Conservation (phyloP, 2,113 vertebrate species). For the Micronisus gabar region DNA sequence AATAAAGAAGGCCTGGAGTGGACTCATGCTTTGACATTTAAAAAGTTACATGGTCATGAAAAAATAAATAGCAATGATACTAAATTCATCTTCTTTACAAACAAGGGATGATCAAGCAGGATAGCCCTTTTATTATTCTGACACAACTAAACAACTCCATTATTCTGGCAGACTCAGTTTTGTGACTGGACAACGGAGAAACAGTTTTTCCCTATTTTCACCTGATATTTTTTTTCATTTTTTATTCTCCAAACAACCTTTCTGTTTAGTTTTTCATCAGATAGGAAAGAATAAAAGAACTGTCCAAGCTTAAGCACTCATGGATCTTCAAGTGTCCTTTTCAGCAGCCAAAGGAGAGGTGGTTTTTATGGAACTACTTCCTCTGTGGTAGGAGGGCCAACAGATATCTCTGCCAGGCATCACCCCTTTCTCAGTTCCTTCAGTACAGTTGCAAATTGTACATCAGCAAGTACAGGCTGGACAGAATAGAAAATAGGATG, state of each 20-base stretch:
- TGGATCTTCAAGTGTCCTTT: not conserved
- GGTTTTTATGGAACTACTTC: not conserved
- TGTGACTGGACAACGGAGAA: not conserved
- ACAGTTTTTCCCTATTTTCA: not conserved
- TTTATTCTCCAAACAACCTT: not conserved
- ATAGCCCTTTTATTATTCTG: not conserved
- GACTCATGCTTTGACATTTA: not conserved
- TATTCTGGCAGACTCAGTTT: not conserved
- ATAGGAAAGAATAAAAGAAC: not conserved
- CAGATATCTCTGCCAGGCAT: not conserved
- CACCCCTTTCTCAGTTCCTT: not conserved
- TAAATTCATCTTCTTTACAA: not conserved
- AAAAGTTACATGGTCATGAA: not conserved
- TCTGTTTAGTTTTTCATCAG: not conserved
- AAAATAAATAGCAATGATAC: not conserved
- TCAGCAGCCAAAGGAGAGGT: not conserved
- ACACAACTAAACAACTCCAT: not conserved
- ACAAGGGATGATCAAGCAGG: not conserved
- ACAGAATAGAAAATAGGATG: not conserved
- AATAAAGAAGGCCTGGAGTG: not conserved
- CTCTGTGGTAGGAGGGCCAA: not conserved
- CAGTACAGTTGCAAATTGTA: not conserved
- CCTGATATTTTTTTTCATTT: not conserved
- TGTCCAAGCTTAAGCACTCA: not conserved
- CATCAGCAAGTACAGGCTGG: not conserved